Percentiles rank a stretch among this genome's conserved stretches.
Conservation (phyloP, 2,113 vertebrate species). For the Catagonus wagneri region DNA sequence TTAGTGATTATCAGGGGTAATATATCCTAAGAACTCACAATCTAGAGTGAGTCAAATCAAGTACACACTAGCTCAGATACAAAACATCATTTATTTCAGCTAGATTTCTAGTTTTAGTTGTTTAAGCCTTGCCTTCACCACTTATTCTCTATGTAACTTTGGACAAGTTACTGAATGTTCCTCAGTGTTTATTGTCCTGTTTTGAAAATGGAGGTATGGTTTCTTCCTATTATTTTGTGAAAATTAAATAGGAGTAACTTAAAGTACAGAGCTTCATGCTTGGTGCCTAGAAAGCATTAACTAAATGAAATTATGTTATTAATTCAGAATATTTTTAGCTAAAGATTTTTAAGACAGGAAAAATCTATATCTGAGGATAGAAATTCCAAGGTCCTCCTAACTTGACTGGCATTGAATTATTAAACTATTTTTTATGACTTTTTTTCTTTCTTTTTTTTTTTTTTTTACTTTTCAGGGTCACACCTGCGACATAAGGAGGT, state of each 20-base stretch:
- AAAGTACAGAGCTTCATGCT: neutral
- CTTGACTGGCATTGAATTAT: neutral
- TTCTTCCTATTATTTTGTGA: neutral
- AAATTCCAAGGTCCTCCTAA: neutral
- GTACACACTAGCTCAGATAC: neutral
- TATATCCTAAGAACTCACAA: neutral
- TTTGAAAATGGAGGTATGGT: neutral
- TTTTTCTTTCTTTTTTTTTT: no score
- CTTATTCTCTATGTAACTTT: neutral
- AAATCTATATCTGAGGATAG: neutral
- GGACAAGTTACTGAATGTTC: neutral
- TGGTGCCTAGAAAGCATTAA: neutral
- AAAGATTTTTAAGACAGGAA: neutral
- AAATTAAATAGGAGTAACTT: neutral
- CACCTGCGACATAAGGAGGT: no score
- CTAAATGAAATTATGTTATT: neutral
- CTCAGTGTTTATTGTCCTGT: neutral
- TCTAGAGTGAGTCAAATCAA: neutral
- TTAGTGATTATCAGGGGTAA: neutral
- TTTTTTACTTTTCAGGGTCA: no score
- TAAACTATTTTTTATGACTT: no score
- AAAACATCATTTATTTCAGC: neutral
- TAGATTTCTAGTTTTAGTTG: neutral
- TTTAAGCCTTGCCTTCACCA: neutral
- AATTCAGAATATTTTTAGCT: neutral